Base-by-base conservation (phyloP, 2,113 vertebrate species). In the Elanoides forficatus region DNA sequence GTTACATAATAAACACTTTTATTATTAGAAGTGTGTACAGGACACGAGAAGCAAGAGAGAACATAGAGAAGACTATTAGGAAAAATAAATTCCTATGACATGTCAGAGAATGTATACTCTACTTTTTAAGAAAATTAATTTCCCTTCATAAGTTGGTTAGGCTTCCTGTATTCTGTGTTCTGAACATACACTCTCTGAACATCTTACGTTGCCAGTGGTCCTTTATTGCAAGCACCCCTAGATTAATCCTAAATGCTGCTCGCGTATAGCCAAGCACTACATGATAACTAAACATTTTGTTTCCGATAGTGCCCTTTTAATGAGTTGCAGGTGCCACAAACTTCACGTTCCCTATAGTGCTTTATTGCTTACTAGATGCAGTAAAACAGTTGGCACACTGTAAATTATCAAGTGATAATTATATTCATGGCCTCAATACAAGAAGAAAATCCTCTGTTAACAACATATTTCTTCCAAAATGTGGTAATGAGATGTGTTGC, bases 321-420 rank as follows among this genome's bases (percentile, higher is more conserved):
- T 96, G 95, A 97, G 92, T 92, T 97, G 91, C 93, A 97, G 95
- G 95, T 98, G 95, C 96, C 76, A 96, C 75, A 95, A 93, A 95
- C 88, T 96, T 93, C 93, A 42, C 88, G 75, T 80, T 94, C 91
- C 74, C 93, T 96, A 95, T 93, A 97, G 75, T 93, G 92, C 95
- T 96, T 96, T 92, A 94, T 65, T 97, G 95, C 95, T 97, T 96
- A 95, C 88, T 96, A 96, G 92, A 97, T 94, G 73, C 91, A 92
- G 88, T 93, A 97, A 97, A 98, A 92, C 93, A 97, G 91, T 95
- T 98, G 96, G 83, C 96, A 98, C 80, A 62, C 92, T 95, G 97
- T 97, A 98, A 98, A 97, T 98, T 98, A 97, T 97, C 96, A 97
- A 97, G 97, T 96, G 97, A 93, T 97, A 97, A 98, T 98, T 97